A percentile compares a stretch with the other conserved stretches of the same genome.
Evolutionary conservation across 1,140 invertebrate species (phyloP).

Genomic region (Microvelia longipes): DNA sequence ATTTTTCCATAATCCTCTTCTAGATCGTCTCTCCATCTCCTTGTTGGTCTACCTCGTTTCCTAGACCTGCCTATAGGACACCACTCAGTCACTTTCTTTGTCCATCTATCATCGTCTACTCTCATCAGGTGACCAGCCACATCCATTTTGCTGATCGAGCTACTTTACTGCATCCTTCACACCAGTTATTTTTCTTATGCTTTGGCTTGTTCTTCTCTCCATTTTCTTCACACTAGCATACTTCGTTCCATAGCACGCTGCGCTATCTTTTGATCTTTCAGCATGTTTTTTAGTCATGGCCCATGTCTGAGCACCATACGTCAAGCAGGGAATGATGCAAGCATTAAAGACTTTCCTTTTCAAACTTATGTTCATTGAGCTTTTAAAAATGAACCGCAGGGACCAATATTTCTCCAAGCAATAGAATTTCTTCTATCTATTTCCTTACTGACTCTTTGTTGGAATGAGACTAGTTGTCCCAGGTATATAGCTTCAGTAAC

Average conservation of each 20-base stretch:
- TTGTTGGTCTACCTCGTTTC: conserved; percentile 8
- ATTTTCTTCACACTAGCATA: background rate
- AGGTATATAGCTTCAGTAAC: background rate
- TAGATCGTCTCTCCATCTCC: conserved; percentile 11
- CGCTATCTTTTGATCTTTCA: conserved; percentile 1
- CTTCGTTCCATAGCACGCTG: conserved; percentile 8
- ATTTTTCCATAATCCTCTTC: background rate
- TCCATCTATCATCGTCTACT: conserved; percentile 5
- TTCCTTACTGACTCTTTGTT: background rate
- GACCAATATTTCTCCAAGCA: background rate
- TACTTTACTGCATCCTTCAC: background rate
- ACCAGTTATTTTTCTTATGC: conserved; percentile 1
- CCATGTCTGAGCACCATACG: conserved; percentile 13
- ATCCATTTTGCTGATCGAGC: conserved; percentile 8
- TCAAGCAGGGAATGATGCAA: conserved; percentile 8
- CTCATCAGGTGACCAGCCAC: conserved; percentile 12
- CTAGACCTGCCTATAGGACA: background rate
- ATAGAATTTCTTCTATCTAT: background rate
- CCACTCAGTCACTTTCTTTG: conserved; percentile 7
- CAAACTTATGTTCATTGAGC: background rate
- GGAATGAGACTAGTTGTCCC: background rate
- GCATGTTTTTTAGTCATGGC: conserved; percentile 1
- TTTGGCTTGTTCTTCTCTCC: conserved; percentile 5
- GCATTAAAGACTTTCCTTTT: conserved; percentile 7
- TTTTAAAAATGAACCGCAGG: background rate